phyloP scores from a whole-genome alignment of 2,888 invertebrate species.

The Ornithoptera priamus region DNA sequence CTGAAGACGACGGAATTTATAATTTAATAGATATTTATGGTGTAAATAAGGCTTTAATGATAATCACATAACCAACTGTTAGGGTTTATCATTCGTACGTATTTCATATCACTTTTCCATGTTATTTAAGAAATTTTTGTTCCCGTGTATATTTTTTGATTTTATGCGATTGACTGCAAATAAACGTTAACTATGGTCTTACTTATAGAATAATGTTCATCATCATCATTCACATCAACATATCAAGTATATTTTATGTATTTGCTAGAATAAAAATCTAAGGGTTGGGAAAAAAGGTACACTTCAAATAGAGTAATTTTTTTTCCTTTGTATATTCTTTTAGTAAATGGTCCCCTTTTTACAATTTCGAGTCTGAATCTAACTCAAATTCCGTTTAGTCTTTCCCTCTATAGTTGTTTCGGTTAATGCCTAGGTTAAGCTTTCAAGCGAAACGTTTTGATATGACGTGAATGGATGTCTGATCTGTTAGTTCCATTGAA shows the following conservation, averaged over 20 bases:
- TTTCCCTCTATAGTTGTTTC: constrained; percentile 43
- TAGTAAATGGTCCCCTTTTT: too few species aligned
- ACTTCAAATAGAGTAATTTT: too few species aligned
- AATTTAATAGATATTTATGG: constrained; percentile 28
- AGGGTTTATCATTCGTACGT: neutral
- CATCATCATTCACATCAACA: too few species aligned
- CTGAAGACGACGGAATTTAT: constrained; percentile 20
- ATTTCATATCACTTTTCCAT: neutral
- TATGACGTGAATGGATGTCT: constrained; percentile 43
- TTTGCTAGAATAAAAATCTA: too few species aligned
- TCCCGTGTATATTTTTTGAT: too few species aligned
- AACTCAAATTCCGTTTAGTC: constrained; percentile 10
- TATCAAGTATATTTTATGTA: too few species aligned
- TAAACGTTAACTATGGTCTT: too few species aligned
- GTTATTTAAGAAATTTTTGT: neutral
- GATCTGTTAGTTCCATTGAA: constrained; percentile 31
- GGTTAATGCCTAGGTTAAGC: constrained; percentile 50
- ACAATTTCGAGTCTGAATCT: too few species aligned
- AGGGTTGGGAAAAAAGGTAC: too few species aligned
- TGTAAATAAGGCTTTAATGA: constrained; percentile 14
- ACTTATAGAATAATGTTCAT: too few species aligned
- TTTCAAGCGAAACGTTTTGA: constrained; percentile 50
- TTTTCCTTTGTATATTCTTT: too few species aligned
- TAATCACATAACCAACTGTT: neutral
- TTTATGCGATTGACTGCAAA: too few species aligned